Evolutionary conservation across 2,888 invertebrate genomes (phyloP).

Genomic region (Oscheius sp.): DNA sequence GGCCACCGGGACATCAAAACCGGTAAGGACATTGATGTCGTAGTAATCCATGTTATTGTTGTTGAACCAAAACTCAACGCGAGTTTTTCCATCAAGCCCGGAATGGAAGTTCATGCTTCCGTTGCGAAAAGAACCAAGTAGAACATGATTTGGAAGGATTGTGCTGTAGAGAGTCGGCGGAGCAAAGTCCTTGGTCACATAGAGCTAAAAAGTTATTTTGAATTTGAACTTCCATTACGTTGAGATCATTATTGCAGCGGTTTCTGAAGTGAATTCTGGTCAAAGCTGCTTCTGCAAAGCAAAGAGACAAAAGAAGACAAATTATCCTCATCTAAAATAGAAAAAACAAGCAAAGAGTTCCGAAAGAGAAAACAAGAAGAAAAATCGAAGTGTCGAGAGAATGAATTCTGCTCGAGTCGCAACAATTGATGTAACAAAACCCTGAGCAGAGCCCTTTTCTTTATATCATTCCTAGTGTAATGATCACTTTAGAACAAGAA

Average conservation of each 20-base stretch:
- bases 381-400: too few relatives aligned
- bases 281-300: neutral
- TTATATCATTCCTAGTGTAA: too few relatives aligned
- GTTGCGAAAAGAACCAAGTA: neutral
- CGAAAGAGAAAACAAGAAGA: too few relatives aligned
- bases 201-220: neutral
- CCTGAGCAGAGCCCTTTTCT: too few relatives aligned
- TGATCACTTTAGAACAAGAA: too few relatives aligned
- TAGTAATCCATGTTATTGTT: neutral
- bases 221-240: neutral
- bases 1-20: conserved; percentile 14
- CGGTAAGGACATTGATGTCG: conserved; percentile 2
- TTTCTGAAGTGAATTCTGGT: conserved; percentile 3
- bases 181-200: neutral
- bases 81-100: neutral
- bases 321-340: neutral
- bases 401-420: too few relatives aligned
- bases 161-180: neutral
- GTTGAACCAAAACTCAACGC: neutral
- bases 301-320: neutral
- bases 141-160: neutral
- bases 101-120: neutral
- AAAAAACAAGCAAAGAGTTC: neutral
- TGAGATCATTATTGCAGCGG: neutral
- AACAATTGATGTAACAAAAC: too few relatives aligned